Base-by-base conservation (phyloP, 53 echinoderm and acorn worm species). In the Mesocentrotus franciscanus region DNA sequence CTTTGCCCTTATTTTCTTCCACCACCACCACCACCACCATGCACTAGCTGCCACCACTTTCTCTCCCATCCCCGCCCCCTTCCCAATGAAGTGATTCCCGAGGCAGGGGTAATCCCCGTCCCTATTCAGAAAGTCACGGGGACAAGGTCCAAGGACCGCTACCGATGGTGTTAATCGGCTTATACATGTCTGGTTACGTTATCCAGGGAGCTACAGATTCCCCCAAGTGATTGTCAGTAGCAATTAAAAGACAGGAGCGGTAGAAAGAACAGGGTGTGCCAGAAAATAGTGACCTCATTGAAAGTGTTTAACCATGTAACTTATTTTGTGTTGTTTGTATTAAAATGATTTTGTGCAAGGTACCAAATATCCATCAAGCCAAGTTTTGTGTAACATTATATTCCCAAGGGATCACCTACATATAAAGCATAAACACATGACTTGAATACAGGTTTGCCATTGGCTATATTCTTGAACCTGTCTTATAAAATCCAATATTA, bases 161-260 rank as follows among this genome's bases (percentile, higher is more conserved):
- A 1, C 18, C 87, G 9, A 27, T 34, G 58, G 87, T 57, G 58
- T 27, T 87, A 87, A 87, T 87, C 87, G 58, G 87, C 87, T 87
- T 87, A 87, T 57, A 87, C 87, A n/a, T 87, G 87, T 87, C 87
- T 29, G 58, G 87, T 87, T 87, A 87, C 87, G 0, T 87, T 58
- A 6, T 56, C 57, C 58, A 27, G 56, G 56, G 87, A 29, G n/a
- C 11, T n/a, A 87, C 58, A 87, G 58, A n/a, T 27, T 87, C 57
- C 87, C 84, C 58, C 57, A n/a, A n/a, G 87, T 87, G n/a, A 58
- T 87, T 57, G 87, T 58, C 87, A 58, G 18, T 57, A 11, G 13
- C 87, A 59, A 87, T 87, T 58, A 87, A 16, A 78, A 20, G 56
- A 87, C 18, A n/a, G 87, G 58, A 56, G 57, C 24, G 87, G 58